Evolutionary conservation across 2,888 invertebrate genomes (phyloP).

Genomic region (Polylopha cassiicola): DNA sequence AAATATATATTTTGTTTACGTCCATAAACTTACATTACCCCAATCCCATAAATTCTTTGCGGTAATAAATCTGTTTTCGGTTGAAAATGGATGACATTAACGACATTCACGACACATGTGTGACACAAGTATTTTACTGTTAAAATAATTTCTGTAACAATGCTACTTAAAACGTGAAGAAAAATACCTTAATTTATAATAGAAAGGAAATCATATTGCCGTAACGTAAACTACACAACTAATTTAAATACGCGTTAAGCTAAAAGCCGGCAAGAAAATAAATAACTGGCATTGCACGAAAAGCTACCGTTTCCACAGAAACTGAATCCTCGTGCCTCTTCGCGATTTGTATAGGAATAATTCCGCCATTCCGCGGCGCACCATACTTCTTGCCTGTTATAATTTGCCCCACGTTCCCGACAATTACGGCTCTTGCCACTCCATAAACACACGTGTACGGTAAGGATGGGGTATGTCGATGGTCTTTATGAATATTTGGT

Average conservation of each 20-base stretch:
- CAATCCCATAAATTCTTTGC: slow-evolving; percentile 13
- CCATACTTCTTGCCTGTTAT: slow-evolving; percentile 61
- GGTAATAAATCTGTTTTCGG: slow-evolving; percentile 19
- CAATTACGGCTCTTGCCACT: slow-evolving; percentile 54
- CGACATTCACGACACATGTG: slow-evolving; percentile 6
- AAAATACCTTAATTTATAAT: too few species aligned
- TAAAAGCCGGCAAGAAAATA: too few species aligned
- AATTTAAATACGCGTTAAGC: too few species aligned
- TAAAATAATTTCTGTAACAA: too few species aligned
- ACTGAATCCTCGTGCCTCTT: slow-evolving; percentile 26
- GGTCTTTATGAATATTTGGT: neutral
- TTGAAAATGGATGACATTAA: slow-evolving; percentile 4
- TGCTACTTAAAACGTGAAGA: too few species aligned
- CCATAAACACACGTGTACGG: slow-evolving; percentile 34
- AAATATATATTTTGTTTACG: slow-evolving; percentile 15
- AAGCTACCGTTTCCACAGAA: neutral
- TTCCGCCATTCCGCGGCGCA: slow-evolving; percentile 42
- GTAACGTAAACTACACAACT: too few species aligned
- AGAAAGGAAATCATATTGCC: too few species aligned
- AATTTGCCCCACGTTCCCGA: slow-evolving; percentile 62
- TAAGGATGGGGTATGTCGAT: slow-evolving; percentile 15
- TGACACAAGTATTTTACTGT: too few species aligned
- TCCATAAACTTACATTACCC: slow-evolving; percentile 9
- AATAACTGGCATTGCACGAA: too few species aligned
- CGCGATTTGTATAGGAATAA: slow-evolving; percentile 68